Evolutionary conservation across 2,797 vertebrate genomes (phyloP), one percentile per base, ranked within the genome.

Genomic region (Eurystomus glaucurus): DNA sequence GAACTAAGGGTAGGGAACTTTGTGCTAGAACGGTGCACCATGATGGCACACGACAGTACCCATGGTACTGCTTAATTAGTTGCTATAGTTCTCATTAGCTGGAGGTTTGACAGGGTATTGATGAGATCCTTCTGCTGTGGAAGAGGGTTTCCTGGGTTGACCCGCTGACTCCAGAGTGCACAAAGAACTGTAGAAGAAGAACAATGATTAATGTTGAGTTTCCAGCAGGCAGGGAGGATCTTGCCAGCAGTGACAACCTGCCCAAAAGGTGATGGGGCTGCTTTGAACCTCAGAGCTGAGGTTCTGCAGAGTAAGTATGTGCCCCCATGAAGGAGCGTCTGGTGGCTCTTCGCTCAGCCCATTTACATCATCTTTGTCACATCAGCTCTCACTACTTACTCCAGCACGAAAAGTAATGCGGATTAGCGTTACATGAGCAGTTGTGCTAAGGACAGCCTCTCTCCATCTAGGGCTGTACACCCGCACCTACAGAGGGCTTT

Each of bases 401-500:
- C 23, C 25, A 28, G 2, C 7, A 8, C 9, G 52, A 25, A 37
- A 74, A 60, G 35, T 39, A 43, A 8, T 55, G 43, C 2, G 3
- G 29, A 6, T 61, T 9, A 45, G 33, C 31, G 8, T 57, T 48
- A 22, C 0, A 0, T 29, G 61, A 55, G 29, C 80, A 51, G 45
- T 16, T 84, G 64, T 66, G 70, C 29, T 54, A 20, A 45, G 35
- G 37, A 13, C 26, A 50, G 51, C 25, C 45, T 21, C 41, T 61
- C 33, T 46, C 64, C 51, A 54, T 48, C 60, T 35, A 33, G 39
- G 37, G 65, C 76, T 65, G 58, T 10, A 11, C 25, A 15, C 9
- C 48, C 0, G 0, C 39, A 12, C 11, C 4, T 48, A 9, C 2
- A 1, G 26, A 41, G 21, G 58, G 31, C 37, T 92, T 65, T 91